A percentile compares a stretch with the other conserved stretches of the same genome.
Conservation (phyloP, 2,797 vertebrate genomes). For the Pteropus rufus region DNA sequence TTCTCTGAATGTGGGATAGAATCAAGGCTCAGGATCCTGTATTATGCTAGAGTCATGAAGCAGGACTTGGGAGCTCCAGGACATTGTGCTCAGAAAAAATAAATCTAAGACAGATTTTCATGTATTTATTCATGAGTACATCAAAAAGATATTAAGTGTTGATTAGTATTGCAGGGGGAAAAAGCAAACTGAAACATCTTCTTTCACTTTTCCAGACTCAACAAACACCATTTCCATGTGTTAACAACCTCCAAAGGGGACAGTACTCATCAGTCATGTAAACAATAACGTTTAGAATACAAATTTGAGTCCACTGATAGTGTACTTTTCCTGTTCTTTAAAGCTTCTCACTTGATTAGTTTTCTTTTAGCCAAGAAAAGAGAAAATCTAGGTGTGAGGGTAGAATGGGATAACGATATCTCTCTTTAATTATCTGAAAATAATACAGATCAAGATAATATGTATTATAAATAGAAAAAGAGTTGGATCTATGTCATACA, state of each 20-base stretch:
- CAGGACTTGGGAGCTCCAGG: neutral
- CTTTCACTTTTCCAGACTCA: slow-evolving; percentile 36
- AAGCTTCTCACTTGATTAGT: neutral
- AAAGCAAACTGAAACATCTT: slow-evolving; percentile 36
- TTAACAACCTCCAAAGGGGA: slow-evolving; percentile 37
- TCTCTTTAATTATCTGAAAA: slow-evolving; percentile 20
- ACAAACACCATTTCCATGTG: slow-evolving; percentile 47
- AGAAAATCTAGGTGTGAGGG: neutral
- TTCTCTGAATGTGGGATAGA: neutral
- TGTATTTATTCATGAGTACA: slow-evolving; percentile 45
- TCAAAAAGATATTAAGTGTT: slow-evolving; percentile 15
- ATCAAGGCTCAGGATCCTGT: neutral
- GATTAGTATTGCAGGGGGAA: neutral
- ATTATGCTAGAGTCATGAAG: neutral
- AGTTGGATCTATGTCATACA: neutral
- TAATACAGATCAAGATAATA: neutral
- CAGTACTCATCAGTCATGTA: slow-evolving; percentile 18
- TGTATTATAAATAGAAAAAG: neutral
- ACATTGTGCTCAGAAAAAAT: neutral
- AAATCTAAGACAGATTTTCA: slow-evolving; percentile 35
- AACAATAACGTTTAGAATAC: slow-evolving; percentile 28
- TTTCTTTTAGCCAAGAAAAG: slow-evolving; percentile 43
- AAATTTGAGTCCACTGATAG: neutral
- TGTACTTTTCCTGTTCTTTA: slow-evolving; percentile 5
- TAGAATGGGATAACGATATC: neutral